A percentile compares a stretch with the other conserved stretches of the same genome.
These are phyloP conservation scores for Teleiodes luculella DNA, from an alignment of 2,888 invertebrate species.

Conservation along the genomic window DNA sequence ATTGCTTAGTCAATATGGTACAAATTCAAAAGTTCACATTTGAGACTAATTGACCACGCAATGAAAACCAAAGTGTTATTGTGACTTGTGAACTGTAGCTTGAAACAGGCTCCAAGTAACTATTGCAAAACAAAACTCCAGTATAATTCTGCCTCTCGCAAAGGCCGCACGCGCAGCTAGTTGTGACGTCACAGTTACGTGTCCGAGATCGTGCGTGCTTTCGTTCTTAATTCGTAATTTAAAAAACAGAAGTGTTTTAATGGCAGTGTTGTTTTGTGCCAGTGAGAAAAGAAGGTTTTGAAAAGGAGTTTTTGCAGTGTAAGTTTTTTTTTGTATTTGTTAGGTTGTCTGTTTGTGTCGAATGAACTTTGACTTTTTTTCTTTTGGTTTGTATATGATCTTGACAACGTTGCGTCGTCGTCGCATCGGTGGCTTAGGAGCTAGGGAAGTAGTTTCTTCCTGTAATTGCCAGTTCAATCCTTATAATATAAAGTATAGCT, in stretches of 20 bases:
- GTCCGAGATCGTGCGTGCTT: neutral
- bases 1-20: too few species aligned
- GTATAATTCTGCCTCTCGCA: neutral
- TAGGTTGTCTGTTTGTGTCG: neutral
- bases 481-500: too few species aligned
- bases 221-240: neutral
- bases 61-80: too few species aligned
- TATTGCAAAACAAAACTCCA: neutral
- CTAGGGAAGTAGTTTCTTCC: too few species aligned
- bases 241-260: neutral
- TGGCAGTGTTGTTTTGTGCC: neutral
- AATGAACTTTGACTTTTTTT: neutral
- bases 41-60: too few species aligned
- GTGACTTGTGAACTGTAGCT: too few species aligned
- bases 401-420: neutral
- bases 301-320: constrained; percentile 1
- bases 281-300: constrained; percentile 1
- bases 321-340: neutral
- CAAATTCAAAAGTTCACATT: too few species aligned
- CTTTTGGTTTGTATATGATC: neutral
- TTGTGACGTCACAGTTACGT: neutral
- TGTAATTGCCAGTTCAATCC: too few species aligned
- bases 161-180: neutral
- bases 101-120: too few species aligned
- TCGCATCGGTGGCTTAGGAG: too few species aligned